A percentile compares a stretch with the other conserved stretches of the same genome.
Conservation (phyloP, 2,113 vertebrate species). For the Vulpes lagopus region DNA sequence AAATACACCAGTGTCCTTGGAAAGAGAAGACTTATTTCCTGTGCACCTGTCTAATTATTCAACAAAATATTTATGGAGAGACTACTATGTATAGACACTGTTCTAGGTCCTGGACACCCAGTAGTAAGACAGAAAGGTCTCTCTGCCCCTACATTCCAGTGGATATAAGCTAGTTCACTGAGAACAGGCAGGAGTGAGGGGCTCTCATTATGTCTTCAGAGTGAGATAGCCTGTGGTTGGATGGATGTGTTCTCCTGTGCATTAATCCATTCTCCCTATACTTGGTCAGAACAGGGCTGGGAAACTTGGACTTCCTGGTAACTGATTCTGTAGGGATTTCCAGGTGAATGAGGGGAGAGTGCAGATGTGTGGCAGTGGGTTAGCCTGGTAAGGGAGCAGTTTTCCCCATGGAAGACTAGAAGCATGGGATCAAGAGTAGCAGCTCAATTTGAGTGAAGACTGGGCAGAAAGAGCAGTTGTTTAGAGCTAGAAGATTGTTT, state of each 20-base stretch:
- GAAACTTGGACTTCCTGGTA: neutral
- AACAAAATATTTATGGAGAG: neutral
- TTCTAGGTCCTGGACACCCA: neutral
- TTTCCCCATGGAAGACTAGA: neutral
- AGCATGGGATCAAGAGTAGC: too few species aligned
- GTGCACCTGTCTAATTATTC: neutral
- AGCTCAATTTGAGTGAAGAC: neutral
- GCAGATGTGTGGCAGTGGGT: accelerated
- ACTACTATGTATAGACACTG: neutral
- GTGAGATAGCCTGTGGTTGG: neutral
- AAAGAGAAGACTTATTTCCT: neutral
- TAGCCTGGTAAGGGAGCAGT: neutral
- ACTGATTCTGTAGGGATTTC: neutral
- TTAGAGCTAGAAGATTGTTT: neutral
- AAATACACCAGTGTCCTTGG: neutral
- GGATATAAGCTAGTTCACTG: neutral
- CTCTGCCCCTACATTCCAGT: too few species aligned
- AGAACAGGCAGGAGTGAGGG: neutral
- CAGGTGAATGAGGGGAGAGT: neutral
- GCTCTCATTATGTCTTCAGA: neutral
- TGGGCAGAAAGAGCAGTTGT: neutral
- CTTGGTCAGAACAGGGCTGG: neutral
- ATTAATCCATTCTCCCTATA: neutral
- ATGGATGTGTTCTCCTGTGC: neutral
- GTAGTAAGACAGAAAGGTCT: neutral